Conservation (phyloP, 1,140 invertebrate genomes). For the Panagrolaimus sp. region DNA sequence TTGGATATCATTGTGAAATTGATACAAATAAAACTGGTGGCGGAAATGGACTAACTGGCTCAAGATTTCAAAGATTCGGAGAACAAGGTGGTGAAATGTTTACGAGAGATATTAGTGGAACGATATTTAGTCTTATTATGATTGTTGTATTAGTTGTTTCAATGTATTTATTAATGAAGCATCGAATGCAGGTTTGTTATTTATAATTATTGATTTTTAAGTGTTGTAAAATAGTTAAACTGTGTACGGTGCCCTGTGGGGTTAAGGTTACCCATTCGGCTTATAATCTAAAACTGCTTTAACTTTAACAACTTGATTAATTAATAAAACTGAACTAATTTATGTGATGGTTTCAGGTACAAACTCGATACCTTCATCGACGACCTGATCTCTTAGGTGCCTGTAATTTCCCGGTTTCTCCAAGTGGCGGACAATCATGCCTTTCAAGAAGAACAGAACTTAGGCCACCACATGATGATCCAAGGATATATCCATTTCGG, state of each 20-base stretch:
- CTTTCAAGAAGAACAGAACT: slow-evolving; percentile 5
- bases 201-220: not conserved
- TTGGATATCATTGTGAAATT: slow-evolving; percentile 58
- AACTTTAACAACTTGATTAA: not conserved
- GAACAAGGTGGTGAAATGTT: slow-evolving; percentile 51
- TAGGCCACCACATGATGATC: slow-evolving; percentile 37
- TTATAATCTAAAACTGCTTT: too few relatives aligned
- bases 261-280: too few relatives aligned
- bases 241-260: too few relatives aligned
- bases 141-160: slow-evolving; percentile 53
- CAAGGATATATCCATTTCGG: slow-evolving; percentile 28
- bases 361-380: slow-evolving; percentile 42
- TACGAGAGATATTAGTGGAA: slow-evolving; percentile 55
- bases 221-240: too few relatives aligned
- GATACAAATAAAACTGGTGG: slow-evolving; percentile 49
- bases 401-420: slow-evolving; percentile 40
- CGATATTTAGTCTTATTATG: slow-evolving; percentile 57
- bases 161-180: slow-evolving; percentile 59
- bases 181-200: slow-evolving; percentile 56
- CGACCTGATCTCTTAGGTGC: slow-evolving; percentile 43
- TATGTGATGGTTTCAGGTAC: slow-evolving; percentile 32
- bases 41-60: slow-evolving; percentile 8
- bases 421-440: slow-evolving; percentile 1
- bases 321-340: too few relatives aligned
- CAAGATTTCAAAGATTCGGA: slow-evolving; percentile 52